A percentile compares a stretch with the other conserved stretches of the same genome.
Conservation (phyloP, 2,888 invertebrate genomes). For the Lasioglossum morio region DNA sequence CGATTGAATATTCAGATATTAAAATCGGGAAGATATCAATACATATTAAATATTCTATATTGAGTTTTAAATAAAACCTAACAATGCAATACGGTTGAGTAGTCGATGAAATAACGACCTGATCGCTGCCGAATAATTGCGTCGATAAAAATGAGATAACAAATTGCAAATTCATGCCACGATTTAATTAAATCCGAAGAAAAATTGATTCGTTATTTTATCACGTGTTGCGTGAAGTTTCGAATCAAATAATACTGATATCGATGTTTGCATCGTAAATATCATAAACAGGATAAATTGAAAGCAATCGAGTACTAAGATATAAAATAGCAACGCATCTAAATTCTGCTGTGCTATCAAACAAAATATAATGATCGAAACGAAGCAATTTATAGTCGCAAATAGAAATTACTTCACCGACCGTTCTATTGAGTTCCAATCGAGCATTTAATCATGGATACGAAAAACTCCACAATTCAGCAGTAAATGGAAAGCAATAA, state of each 20-base stretch:
- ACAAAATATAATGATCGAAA: neutral
- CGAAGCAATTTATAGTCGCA: neutral
- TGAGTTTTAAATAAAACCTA: neutral
- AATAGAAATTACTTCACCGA: constrained; percentile 1
- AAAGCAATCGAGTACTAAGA: neutral
- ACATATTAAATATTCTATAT: neutral
- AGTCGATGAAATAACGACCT: neutral
- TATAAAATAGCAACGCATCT: neutral
- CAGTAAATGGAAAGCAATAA: neutral
- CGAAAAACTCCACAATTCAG: neutral
- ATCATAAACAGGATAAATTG: neutral
- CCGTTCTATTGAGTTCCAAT: neutral
- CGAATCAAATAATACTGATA: neutral
- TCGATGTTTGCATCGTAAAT: neutral
- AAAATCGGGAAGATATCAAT: neutral
- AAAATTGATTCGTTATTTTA: neutral
- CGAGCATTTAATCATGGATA: neutral
- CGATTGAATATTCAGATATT: neutral
- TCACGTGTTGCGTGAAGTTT: neutral
- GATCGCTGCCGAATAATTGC: neutral
- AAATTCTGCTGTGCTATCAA: neutral
- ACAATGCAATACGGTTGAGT: neutral
- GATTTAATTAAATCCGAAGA: neutral
- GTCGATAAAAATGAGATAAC: neutral
- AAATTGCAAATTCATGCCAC: neutral